These are phyloP conservation scores for Odobenus rosmarus DNA, from an alignment of 2,113 vertebrate species.

Conservation along the genomic window DNA sequence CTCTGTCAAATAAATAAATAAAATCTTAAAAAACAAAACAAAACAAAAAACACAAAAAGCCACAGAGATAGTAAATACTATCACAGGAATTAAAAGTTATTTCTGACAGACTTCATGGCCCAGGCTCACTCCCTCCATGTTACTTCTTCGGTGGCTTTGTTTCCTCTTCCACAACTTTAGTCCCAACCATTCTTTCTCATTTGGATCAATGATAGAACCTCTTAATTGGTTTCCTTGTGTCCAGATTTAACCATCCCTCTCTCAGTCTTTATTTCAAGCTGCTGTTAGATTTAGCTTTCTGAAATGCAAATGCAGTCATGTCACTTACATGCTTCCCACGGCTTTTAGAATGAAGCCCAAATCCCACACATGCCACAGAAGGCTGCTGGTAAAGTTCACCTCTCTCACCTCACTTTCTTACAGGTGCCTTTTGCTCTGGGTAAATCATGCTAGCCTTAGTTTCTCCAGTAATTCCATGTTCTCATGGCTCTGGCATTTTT, in stretches of 20 bases:
- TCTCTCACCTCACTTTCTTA: background rate
- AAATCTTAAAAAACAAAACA: too few relatives aligned
- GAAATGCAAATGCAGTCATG: slow-evolving; percentile 49
- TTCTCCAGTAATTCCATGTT: background rate
- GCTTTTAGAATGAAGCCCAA: slow-evolving; percentile 11
- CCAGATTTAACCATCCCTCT: slow-evolving; percentile 3
- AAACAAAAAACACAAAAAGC: background rate
- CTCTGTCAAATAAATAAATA: too few relatives aligned
- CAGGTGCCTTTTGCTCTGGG: background rate
- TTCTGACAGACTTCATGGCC: background rate
- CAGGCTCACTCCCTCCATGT: background rate
- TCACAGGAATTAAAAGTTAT: background rate
- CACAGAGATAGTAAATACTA: background rate
- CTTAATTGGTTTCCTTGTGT: background rate
- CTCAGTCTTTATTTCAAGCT: slow-evolving; percentile 12
- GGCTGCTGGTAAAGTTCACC: background rate
- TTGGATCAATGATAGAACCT: slow-evolving; percentile 33
- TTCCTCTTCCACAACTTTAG: background rate
- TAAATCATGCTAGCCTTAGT: background rate
- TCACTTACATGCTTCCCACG: background rate
- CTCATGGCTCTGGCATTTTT: slow-evolving; percentile 10
- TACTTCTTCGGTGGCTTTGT: background rate
- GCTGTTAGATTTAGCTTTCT: slow-evolving; percentile 15
- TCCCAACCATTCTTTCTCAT: slow-evolving; percentile 47
- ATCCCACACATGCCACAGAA: slow-evolving; percentile 3